Conservation (phyloP, 2,888 invertebrate genomes). For the Urechis unicinctus region DNA sequence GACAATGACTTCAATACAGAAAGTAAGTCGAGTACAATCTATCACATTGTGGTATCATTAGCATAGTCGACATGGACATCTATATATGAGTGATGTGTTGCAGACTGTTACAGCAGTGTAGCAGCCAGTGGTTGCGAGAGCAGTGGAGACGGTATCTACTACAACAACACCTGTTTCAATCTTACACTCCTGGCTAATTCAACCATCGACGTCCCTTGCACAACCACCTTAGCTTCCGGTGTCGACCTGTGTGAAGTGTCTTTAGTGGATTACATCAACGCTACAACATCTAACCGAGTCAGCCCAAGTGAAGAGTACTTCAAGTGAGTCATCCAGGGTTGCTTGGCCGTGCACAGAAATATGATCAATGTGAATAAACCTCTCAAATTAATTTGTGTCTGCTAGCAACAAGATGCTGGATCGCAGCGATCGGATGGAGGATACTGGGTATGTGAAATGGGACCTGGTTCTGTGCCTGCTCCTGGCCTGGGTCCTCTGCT, state of each 20-base stretch:
- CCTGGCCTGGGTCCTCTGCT: conserved; percentile 27
- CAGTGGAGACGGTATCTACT: no score
- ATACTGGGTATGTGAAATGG: conserved; percentile 48
- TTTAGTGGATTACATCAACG: not conserved
- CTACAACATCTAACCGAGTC: conserved; percentile 4
- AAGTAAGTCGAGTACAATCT: conserved; percentile 20
- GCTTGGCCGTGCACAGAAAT: no score
- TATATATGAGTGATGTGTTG: no score
- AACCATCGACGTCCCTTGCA: no score
- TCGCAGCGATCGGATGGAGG: conserved; percentile 13
- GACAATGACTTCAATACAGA: conserved; percentile 22
- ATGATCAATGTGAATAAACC: no score
- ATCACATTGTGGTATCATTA: no score
- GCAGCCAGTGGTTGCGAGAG: conserved; percentile 17
- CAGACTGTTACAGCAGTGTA: conserved; percentile 19
- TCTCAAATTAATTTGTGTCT: no score
- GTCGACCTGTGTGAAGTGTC: not conserved
- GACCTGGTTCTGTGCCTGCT: conserved; percentile 22
- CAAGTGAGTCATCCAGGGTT: conserved; percentile 17
- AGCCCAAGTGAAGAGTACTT: conserved; percentile 22
- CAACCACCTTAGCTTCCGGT: no score
- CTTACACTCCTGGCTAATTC: conserved; percentile 9
- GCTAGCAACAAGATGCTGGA: conserved; percentile 17
- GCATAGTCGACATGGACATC: no score
- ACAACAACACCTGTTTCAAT: conserved; percentile 22